A percentile compares a stretch with the other conserved stretches of the same genome.
Conservation (phyloP, 2,888 invertebrate species). For the Phaonia tiefii region DNA sequence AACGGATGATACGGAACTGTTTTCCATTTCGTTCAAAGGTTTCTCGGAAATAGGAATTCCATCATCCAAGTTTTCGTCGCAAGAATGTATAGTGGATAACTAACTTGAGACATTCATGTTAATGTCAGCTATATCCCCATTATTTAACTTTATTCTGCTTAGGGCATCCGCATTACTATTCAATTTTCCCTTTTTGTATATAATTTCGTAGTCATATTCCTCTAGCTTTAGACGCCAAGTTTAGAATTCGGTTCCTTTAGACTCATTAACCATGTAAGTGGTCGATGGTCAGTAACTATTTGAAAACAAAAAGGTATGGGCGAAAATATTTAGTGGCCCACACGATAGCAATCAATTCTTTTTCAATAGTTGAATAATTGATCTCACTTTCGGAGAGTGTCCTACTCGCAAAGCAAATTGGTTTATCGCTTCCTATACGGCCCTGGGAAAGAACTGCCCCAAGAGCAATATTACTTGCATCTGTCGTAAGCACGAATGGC, state of each 20-base stretch:
- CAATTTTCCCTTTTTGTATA: conserved; percentile 67
- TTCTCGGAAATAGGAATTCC: too few relatives aligned
- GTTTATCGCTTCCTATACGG: too few relatives aligned
- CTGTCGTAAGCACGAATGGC: not conserved
- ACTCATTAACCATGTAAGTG: conserved; percentile 29
- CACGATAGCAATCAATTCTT: not conserved
- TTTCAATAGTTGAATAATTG: not conserved
- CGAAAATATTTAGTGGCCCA: conserved; percentile 60
- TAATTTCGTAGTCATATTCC: conserved; percentile 69
- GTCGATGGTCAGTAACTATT: not conserved
- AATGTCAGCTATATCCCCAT: conserved; percentile 1
- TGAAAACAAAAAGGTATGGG: conserved; percentile 59
- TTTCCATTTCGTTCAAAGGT: conserved; percentile 43
- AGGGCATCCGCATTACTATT: too few relatives aligned
- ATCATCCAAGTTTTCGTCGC: conserved; percentile 44
- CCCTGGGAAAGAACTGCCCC: too few relatives aligned
- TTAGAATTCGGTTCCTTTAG: too few relatives aligned
- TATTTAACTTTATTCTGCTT: conserved; percentile 55
- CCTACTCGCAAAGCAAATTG: conserved; percentile 72
- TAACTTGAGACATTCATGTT: conserved; percentile 39
- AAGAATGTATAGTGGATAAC: conserved; percentile 42
- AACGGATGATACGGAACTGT: conserved; percentile 38
- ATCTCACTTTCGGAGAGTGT: conserved; percentile 44
- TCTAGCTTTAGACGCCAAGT: too few relatives aligned
- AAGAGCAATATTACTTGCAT: conserved; percentile 54